Percentiles rank a stretch among this genome's conserved stretches.
phyloP scores from a whole-genome alignment of 2,888 invertebrate species.

The Conchocele bisecta region DNA sequence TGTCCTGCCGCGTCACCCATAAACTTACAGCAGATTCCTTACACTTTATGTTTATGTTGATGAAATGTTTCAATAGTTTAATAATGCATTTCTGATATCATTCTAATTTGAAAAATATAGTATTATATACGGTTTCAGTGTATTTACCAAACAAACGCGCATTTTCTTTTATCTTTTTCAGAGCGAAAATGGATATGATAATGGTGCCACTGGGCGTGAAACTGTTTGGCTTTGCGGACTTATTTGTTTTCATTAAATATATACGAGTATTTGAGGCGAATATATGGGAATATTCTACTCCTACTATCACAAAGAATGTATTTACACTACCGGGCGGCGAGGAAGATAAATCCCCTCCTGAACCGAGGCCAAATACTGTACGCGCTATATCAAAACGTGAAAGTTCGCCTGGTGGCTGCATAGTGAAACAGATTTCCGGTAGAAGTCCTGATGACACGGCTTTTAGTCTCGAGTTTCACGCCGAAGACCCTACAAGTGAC shows the following conservation, averaged over 20 bases:
- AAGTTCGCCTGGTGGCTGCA: conserved; percentile 45
- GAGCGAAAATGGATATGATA: conserved; percentile 59
- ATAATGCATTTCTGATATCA: too few relatives aligned
- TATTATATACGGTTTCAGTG: too few relatives aligned
- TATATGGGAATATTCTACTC: conserved; percentile 55
- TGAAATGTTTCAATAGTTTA: too few relatives aligned
- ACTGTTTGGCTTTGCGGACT: conserved; percentile 56
- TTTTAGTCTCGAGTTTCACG: conserved; percentile 50
- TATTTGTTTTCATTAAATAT: conserved; percentile 26
- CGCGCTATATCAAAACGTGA: conserved; percentile 18
- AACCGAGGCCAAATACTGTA: conserved; percentile 33
- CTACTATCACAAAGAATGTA: conserved; percentile 53
- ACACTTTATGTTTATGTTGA: too few relatives aligned
- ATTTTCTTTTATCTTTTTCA: conserved; percentile 20
- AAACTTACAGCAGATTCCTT: too few relatives aligned
- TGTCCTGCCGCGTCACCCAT: too few relatives aligned
- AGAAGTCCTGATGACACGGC: conserved; percentile 49
- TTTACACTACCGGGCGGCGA: conserved; percentile 48
- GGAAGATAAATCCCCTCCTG: conserved; percentile 54
- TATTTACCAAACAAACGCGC: too few relatives aligned
- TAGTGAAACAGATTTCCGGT: conserved; percentile 58
- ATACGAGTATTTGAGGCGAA: conserved; percentile 56
- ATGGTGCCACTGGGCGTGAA: conserved; percentile 54
- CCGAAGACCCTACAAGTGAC: conserved; percentile 53
- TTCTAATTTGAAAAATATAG: too few relatives aligned